Base-by-base conservation (phyloP, 2,797 vertebrate species). In the Lithobates sylvaticus region DNA sequence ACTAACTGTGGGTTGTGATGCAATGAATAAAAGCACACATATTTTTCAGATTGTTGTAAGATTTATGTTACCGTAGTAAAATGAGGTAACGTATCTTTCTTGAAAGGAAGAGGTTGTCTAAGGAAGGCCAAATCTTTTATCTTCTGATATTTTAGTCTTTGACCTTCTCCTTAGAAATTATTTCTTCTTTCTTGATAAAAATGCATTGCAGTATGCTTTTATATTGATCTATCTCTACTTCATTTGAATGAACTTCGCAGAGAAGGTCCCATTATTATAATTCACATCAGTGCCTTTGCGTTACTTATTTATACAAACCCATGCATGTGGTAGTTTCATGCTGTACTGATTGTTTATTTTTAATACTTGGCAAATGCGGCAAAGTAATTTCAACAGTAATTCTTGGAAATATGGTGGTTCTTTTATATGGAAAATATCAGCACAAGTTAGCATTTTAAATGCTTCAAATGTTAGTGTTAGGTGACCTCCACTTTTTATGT, bases 341-440 rank as follows among this genome's bases (percentile, higher is more conserved):
- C 29, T 73, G 69, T 82, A 73, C 69, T 73, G 64, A 50, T 69
- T 76, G 39, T 77, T 54, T 77, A 21, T 47, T 70, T 29, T 26
- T 77, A 47, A 54, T 70, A 54, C 18, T 69, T 84, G 65, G 65
- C 73, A 84, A 68, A 69, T 54, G 21, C n/a, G 54, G 65, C 64
- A 70, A 27, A 67, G 34, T 42, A 64, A 68, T 83, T 74, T 65
- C 65, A 69, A 69, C 13, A 54, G 64, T 34, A 76, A 70, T 69
- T 84, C 82, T 67, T 84, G 74, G 74, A 84, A 76, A 68, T 84
- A 34, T 50, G 76, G 64, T 76, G 65, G 44, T 70, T 67, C 7
- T 76, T 77, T 70, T 69, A 76, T 64, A 84, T 54, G n/a, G 73
- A 84, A 76, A 69, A 29, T 26, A 23, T 65, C 6, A 70, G 61